Base-by-base conservation (phyloP, 2,797 vertebrate species). In the Notamacropus eugenii region DNA sequence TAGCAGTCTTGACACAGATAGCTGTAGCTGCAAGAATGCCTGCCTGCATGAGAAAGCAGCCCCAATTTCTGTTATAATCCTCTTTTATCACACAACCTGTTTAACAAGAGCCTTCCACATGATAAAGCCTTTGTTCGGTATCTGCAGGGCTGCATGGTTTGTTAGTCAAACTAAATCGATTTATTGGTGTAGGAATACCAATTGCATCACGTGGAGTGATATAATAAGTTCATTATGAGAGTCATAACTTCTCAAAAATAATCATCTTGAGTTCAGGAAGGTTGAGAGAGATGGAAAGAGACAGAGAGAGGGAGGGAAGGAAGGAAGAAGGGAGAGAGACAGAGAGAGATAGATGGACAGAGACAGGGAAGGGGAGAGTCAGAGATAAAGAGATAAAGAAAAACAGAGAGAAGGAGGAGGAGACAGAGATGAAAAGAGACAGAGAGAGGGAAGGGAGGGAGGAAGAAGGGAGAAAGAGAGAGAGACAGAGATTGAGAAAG, bases 141-240 rank as follows among this genome's bases (percentile, higher is more conserved):
- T 50, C 67, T 82, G 54, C 31, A 93, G 92, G 52, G 55, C 58
- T 56, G 4, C 52, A 91, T 22, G 93, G 50, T 93, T 95, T 92
- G n/a, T 87, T 95, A 59, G 90, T 93, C 54, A 57, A 95, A 92
- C 90, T 29, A 93, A 92, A 40, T 40, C 34, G 46, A 19, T 92
- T 55, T 74, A 5, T 91, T 50, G 22, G 46, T 58, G 96, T 93
- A 55, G 55, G 29, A 91, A 57, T 27, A 13, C 0, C 0, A 14
- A 31, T 91, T 57, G 10, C 6, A 27, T 96, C 62, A 91, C 54
- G 90, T 62, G 50, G 55, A 82, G 2, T 87, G 24, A 28, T 6
- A 1, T 34, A 10, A 4, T 29, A 16, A 90, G 11, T 54, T 92
- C 52, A 1, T 55, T 24, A n/a, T 0, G 46, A 40, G 52, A n/a